phyloP scores from a whole-genome alignment of 2,113 vertebrate genomes.

The Ptychochromis oligacanthus region DNA sequence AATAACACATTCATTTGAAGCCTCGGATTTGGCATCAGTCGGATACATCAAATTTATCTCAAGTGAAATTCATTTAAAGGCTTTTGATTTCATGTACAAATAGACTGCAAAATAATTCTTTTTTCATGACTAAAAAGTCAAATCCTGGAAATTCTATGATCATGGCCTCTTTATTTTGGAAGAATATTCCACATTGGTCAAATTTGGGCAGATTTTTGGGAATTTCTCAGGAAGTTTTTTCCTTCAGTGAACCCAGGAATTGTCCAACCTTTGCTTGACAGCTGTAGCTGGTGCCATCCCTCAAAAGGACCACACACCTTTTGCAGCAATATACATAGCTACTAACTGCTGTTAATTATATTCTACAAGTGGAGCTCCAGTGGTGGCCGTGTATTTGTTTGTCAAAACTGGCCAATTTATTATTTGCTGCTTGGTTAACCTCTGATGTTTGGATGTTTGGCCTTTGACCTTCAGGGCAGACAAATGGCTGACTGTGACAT shows the following conservation, averaged over 20 bases:
- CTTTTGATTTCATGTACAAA: slow-evolving; percentile 31
- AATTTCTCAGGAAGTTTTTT: slow-evolving; percentile 34
- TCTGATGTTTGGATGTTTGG: slow-evolving; percentile 59
- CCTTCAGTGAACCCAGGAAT: slow-evolving; percentile 14
- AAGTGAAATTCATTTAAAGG: slow-evolving; percentile 47
- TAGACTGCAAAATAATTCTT: neutral
- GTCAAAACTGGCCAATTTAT: slow-evolving; percentile 58
- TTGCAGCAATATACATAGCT: neutral
- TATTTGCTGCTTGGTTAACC: slow-evolving; percentile 70
- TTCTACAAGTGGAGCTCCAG: slow-evolving; percentile 16
- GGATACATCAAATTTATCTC: slow-evolving; percentile 48
- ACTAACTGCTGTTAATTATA: slow-evolving; percentile 42
- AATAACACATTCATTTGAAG: slow-evolving; percentile 54
- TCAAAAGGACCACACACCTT: slow-evolving; percentile 65
- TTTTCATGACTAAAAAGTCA: slow-evolving; percentile 15
- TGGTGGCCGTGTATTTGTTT: slow-evolving; percentile 50
- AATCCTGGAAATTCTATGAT: slow-evolving; percentile 59
- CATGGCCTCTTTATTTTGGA: slow-evolving; percentile 55
- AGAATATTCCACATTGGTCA: slow-evolving; percentile 29
- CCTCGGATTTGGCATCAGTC: slow-evolving; percentile 44
- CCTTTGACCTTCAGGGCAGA: slow-evolving; percentile 39
- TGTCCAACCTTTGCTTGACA: slow-evolving; percentile 38
- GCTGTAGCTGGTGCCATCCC: slow-evolving; percentile 42
- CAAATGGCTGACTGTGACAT: slow-evolving; percentile 72
- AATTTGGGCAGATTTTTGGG: neutral